Conservation (phyloP, 1,140 invertebrate species). For the Chionoecetes opilio region DNA sequence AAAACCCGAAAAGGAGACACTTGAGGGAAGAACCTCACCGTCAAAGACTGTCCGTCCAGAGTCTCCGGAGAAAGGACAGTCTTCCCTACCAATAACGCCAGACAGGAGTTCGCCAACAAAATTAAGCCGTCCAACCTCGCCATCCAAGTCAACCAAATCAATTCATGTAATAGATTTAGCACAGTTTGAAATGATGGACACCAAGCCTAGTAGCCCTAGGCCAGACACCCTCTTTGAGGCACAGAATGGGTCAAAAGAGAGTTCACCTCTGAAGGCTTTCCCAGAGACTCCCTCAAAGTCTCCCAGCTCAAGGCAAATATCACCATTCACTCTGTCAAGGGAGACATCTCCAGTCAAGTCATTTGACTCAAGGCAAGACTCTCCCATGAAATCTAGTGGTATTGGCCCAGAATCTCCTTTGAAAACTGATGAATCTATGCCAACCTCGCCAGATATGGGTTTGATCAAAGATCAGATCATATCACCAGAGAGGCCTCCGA, state of each 20-base stretch:
- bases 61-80: not conserved
- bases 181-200: not conserved
- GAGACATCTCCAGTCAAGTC: conserved; percentile 77
- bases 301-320: conserved; percentile 55
- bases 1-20: not conserved
- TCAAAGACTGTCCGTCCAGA: not conserved
- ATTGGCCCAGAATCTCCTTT: conserved; percentile 75
- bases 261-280: conserved; percentile 44
- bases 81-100: conserved; percentile 44
- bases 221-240: conserved; percentile 62
- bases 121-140: conserved; percentile 56
- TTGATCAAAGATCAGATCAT: conserved; percentile 40
- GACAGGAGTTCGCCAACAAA: conserved; percentile 29
- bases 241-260: conserved; percentile 61
- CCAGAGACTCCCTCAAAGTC: conserved; percentile 66
- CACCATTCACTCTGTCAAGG: conserved; percentile 68
- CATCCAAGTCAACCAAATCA: conserved; percentile 5
- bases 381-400: conserved; percentile 80
- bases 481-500: conserved; percentile 69
- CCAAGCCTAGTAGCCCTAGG: not conserved
- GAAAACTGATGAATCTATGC: conserved; percentile 78
- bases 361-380: conserved; percentile 68
- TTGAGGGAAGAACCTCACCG: conserved; percentile 37
- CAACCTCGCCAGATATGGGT: conserved; percentile 72
- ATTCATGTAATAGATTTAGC: not conserved